Base-by-base conservation (phyloP, 2,888 invertebrate genomes). In the Chrysotoxum bicinctum region DNA sequence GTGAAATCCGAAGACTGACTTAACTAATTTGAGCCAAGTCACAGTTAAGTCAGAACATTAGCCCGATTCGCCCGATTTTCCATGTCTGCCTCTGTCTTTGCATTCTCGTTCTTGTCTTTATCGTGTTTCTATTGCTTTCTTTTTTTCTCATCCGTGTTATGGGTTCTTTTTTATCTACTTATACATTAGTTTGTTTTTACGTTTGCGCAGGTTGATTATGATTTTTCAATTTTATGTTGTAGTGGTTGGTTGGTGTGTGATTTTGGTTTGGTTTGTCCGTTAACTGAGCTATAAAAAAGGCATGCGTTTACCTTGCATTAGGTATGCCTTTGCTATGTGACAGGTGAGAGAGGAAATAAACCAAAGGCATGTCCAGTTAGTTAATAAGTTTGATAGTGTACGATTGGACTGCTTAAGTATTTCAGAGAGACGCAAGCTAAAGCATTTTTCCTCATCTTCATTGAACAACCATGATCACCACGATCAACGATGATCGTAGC, bases 1-100 rank as follows among this genome's bases (percentile, higher is more conserved):
- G 88, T 88, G 78, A 90, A 90, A 90, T 89, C 88, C 89, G 89
- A 89, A 88, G 88, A 90, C 89, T 89, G 89, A 89, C 88, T 88
- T 88, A 87, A 88, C 88, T 66, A 56, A 82, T 86, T 82, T 64
- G 73, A 81, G 76, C 52, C 76, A 80, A 81, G 73, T 69, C 81
- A 73, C 76, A 80, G 81, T 81, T 85, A 81, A 85, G 85, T 81
- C 81, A 85, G 81, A 85, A 80, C 69, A 80, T 68, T 56, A 81
- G 81, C 73, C 73, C 52, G 80, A 75, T 80, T 80, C 60, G 70
- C 62, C 54, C 40, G 72, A 60, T 80, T 73, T 52, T 58, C 50
- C 40, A 56, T 74, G 35, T 73, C 32, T 21, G 12, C 12, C 21
- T 21, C 10, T 19, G 1, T n/a, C 8, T 76, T n/a, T n/a, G 66